phyloP scores from a whole-genome alignment of 2,113 vertebrate species.

The Falco punctatus region DNA sequence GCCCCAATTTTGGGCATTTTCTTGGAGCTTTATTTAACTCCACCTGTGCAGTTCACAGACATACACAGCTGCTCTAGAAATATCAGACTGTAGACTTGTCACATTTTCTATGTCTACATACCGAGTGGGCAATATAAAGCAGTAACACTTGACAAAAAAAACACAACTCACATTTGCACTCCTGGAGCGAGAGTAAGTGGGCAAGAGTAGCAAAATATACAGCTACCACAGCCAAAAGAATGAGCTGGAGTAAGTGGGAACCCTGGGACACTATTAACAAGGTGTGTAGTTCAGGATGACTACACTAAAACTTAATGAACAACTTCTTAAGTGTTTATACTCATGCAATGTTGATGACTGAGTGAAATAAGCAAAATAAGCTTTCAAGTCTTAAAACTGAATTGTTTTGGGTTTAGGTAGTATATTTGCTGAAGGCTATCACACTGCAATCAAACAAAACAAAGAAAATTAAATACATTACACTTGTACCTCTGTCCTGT shows the following conservation, averaged over 20 bases:
- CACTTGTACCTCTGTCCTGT: too few relatives aligned
- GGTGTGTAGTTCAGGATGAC: neutral
- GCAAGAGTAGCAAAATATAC: neutral
- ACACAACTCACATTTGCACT: neutral
- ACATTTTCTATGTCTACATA: neutral
- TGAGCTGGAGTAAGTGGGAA: neutral
- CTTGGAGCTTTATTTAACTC: neutral
- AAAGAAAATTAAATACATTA: neutral
- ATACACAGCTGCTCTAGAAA: neutral
- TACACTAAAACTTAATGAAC: neutral
- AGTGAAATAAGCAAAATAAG: neutral
- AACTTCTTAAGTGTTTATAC: neutral
- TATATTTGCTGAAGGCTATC: neutral
- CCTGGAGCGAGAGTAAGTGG: neutral
- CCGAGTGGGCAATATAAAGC: neutral
- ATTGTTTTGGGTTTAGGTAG: neutral
- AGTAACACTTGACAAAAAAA: neutral
- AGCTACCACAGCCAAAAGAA: neutral
- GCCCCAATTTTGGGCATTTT: accelerated
- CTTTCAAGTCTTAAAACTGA: neutral
- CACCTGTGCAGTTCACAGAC: neutral
- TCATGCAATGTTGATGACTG: neutral
- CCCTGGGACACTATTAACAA: neutral
- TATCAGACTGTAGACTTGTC: neutral
- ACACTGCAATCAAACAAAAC: neutral